A percentile compares a stretch with the other conserved stretches of the same genome.
phyloP scores from a whole-genome alignment of 2,113 vertebrate genomes.

The Loxodonta africana region DNA sequence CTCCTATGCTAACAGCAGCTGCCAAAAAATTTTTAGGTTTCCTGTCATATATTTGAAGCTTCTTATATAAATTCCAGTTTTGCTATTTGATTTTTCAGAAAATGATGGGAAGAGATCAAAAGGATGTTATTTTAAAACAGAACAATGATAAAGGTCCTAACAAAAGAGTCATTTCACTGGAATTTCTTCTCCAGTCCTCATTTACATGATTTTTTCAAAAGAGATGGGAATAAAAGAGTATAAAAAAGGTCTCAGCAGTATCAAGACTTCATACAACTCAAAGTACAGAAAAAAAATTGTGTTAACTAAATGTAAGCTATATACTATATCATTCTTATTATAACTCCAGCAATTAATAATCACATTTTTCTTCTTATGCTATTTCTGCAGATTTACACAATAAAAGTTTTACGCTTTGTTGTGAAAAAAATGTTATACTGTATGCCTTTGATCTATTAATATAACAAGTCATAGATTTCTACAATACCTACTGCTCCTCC shows the following conservation, averaged over 20 bases:
- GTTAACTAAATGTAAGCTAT: neutral
- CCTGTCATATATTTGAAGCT: neutral
- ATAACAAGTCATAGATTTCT: neutral
- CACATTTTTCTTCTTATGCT: neutral
- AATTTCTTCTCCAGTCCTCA: neutral
- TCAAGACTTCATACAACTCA: neutral
- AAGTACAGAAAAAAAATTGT: neutral
- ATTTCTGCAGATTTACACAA: conserved; percentile 2
- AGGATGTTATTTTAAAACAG: neutral
- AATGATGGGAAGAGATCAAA: neutral
- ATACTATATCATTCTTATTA: neutral
- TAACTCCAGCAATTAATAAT: neutral
- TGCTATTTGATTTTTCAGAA: neutral
- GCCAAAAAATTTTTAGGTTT: neutral
- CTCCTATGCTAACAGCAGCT: neutral
- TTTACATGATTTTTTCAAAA: neutral
- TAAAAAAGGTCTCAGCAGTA: neutral
- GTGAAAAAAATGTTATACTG: neutral
- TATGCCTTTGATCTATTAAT: neutral
- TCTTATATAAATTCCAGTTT: neutral
- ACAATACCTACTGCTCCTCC: neutral
- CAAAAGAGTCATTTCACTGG: neutral
- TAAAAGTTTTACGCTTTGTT: neutral
- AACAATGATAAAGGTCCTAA: neutral
- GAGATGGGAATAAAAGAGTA: neutral